These are phyloP conservation scores for Tetraodon nigroviridis DNA, from an alignment of 2,113 vertebrate genomes.

Conservation along the genomic window DNA sequence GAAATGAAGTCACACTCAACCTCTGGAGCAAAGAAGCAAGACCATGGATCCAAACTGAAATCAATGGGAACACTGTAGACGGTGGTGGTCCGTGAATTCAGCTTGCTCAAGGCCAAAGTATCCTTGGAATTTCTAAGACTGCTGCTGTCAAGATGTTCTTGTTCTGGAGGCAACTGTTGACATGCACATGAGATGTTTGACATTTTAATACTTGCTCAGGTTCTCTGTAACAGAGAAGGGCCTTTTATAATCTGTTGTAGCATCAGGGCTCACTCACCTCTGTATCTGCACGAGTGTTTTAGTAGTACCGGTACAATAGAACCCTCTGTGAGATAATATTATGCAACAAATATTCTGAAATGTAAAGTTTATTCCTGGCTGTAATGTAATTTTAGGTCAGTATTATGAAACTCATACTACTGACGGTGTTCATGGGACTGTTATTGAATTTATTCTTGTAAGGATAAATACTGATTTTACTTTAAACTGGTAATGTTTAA, in stretches of 20 bases:
- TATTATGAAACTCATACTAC: constrained; percentile 33
- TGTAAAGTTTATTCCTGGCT: constrained; percentile 34
- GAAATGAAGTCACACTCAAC: constrained; percentile 10
- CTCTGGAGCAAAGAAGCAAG: constrained; percentile 1
- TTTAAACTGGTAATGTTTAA: constrained; percentile 11
- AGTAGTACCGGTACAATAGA: constrained; percentile 15
- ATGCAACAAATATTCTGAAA: constrained; percentile 48
- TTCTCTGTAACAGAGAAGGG: constrained; percentile 38
- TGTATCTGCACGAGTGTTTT: constrained; percentile 61
- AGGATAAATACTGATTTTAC: constrained; percentile 18
- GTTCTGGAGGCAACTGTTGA: constrained; percentile 14
- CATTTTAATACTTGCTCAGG: constrained; percentile 53
- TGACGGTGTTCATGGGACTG: constrained; percentile 27
- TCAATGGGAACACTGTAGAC: not conserved
- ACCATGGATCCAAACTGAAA: not conserved
- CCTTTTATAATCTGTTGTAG: constrained; percentile 24
- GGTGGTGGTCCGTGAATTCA: not conserved
- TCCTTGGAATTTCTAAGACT: constrained; percentile 12
- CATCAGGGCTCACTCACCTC: constrained; percentile 31
- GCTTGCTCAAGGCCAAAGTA: not conserved
- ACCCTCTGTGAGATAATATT: constrained; percentile 34
- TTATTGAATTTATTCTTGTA: constrained; percentile 23
- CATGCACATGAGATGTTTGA: constrained; percentile 6
- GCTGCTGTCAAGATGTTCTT: constrained; percentile 11
- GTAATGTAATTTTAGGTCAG: constrained; percentile 17